Conservation (phyloP, 2,888 invertebrate genomes). For the Hololepta plana region DNA sequence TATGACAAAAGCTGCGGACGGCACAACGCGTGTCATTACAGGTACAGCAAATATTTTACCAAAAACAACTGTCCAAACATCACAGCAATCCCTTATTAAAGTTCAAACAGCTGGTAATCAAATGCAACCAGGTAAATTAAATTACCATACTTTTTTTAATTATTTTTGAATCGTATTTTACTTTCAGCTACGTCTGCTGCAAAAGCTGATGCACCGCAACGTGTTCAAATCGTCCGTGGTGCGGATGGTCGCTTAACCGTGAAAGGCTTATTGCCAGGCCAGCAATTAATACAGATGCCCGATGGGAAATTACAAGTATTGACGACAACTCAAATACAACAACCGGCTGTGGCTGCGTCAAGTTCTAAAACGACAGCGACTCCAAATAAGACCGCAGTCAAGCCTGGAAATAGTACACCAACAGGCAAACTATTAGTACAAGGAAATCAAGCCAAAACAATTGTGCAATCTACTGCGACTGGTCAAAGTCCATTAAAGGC, state of each 20-base stretch:
- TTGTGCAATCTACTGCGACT: constrained; percentile 13
- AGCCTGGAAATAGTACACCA: constrained; percentile 10
- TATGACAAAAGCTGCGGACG: constrained; percentile 58
- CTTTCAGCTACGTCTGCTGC: constrained; percentile 15
- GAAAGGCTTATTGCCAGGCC: constrained; percentile 77
- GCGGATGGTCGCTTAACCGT: constrained; percentile 87
- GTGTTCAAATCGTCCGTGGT: constrained; percentile 78
- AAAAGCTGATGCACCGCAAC: constrained; percentile 35
- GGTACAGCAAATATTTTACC: constrained; percentile 33
- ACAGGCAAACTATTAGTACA: constrained; percentile 19
- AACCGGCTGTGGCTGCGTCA: constrained; percentile 16
- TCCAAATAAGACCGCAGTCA: constrained; percentile 3
- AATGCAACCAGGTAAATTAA: constrained; percentile 23
- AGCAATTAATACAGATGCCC: constrained; percentile 81
- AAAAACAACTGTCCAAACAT: constrained; percentile 24
- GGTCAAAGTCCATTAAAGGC: constrained; percentile 17
- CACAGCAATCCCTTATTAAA: constrained; percentile 33
- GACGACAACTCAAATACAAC: constrained; percentile 37
- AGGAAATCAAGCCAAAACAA: constrained; percentile 13
- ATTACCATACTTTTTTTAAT: constrained; percentile 6
- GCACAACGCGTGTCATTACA: constrained; percentile 43
- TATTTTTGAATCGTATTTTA: no score
- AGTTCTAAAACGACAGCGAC: constrained; percentile 9
- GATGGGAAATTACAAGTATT: constrained; percentile 84
- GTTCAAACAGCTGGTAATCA: constrained; percentile 23